Evolutionary conservation across 2,888 invertebrate genomes (phyloP).

Genomic region (Caenorhabditis japonica): DNA sequence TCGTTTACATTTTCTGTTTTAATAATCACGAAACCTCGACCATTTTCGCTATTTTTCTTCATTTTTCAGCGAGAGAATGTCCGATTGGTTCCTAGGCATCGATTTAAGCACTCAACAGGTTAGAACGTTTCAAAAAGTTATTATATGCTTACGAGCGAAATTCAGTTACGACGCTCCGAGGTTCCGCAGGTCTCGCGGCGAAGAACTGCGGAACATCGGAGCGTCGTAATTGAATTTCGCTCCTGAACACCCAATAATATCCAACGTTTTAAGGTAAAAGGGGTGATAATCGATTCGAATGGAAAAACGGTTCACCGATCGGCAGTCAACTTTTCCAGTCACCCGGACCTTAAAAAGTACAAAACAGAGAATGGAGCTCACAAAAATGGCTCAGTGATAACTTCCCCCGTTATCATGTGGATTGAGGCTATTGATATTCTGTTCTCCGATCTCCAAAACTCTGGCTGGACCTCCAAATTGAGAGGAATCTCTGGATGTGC

Average conservation of each 20-base stretch:
- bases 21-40: no score
- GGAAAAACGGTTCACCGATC: constrained; percentile 84
- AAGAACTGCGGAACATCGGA: no score
- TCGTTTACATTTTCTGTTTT: no score
- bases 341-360: constrained; percentile 78
- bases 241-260: no score
- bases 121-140: background rate
- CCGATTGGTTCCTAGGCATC: constrained; percentile 61
- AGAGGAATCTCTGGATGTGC: constrained; percentile 90
- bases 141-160: no score
- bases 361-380: constrained; percentile 29
- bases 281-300: constrained; percentile 28
- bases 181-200: no score
- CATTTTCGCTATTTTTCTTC: no score
- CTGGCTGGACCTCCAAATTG: constrained; percentile 88
- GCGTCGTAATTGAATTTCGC: no score
- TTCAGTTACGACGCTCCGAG: no score
- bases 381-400: constrained; percentile 75
- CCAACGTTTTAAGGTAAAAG: constrained; percentile 27
- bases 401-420: constrained; percentile 89
- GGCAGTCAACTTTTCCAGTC: constrained; percentile 85
- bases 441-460: constrained; percentile 85
- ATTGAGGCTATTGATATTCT: constrained; percentile 93
- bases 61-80: no score
- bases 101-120: constrained; percentile 69